Conservation (phyloP, 2,113 vertebrate genomes). For the Microtus oregoni region DNA sequence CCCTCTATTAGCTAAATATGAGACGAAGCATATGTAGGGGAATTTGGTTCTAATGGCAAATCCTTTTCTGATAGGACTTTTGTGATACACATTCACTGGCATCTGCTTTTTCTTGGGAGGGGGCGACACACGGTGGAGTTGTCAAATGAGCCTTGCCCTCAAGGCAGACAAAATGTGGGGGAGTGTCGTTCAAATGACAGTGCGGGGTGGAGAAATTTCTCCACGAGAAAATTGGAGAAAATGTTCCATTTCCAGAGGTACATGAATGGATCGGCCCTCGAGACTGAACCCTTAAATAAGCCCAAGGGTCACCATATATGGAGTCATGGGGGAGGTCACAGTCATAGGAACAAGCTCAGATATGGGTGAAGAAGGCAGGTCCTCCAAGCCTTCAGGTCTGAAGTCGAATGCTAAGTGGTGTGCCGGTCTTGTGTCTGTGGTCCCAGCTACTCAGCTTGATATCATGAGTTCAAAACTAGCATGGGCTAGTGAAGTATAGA, state of each 20-base stretch:
- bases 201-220: rapidly evolving
- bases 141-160: neutral
- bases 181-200: neutral
- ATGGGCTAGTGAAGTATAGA: neutral
- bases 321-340: neutral
- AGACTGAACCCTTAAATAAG: rapidly evolving
- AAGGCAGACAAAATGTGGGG: neutral
- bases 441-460: neutral
- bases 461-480: neutral
- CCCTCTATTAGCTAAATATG: neutral
- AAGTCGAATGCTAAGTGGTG: neutral
- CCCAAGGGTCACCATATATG: neutral
- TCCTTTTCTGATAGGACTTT: neutral
- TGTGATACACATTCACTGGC: neutral
- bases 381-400: neutral
- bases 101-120: neutral
- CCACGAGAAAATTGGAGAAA: neutral
- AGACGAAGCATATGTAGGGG: neutral
- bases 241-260: rapidly evolving
- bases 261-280: rapidly evolving
- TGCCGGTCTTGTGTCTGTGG: neutral
- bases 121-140: neutral
- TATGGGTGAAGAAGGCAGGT: neutral
- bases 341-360: neutral
- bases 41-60: neutral